phyloP scores from a whole-genome alignment of 2,113 vertebrate genomes.

The Serinus canaria region DNA sequence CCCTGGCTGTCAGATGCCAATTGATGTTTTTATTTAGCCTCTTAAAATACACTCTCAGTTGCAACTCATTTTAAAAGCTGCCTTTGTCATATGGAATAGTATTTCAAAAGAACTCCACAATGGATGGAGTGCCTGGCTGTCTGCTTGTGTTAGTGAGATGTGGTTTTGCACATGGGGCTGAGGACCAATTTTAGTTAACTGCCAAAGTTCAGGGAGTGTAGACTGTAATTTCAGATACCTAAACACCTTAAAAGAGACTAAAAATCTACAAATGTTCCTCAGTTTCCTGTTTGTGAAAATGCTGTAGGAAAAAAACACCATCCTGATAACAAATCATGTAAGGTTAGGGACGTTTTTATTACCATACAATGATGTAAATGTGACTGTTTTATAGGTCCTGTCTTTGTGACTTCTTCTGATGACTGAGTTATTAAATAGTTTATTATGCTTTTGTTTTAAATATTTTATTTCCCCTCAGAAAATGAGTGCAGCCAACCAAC shows the following conservation, averaged over 20 bases:
- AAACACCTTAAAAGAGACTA: neutral
- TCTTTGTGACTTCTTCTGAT: neutral
- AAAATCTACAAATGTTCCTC: fast-evolving
- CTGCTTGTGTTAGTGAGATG: neutral
- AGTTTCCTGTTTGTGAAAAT: neutral
- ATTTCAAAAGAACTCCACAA: neutral
- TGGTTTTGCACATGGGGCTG: neutral
- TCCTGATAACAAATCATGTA: neutral
- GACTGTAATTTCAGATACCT: neutral
- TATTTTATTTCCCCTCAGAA: neutral
- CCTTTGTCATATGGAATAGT: neutral
- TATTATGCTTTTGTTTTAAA: neutral
- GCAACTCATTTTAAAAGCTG: neutral
- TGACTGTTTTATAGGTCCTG: neutral
- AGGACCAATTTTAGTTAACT: neutral
- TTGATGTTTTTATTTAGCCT: neutral
- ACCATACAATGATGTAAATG: neutral
- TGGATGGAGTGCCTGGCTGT: neutral
- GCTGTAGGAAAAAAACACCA: neutral
- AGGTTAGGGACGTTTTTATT: neutral
- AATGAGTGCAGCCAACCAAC: neutral
- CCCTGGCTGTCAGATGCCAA: neutral
- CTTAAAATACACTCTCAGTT: neutral
- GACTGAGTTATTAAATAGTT: neutral
- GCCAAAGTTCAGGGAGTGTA: neutral